Percentiles rank a stretch among this genome's conserved stretches.
phyloP scores from a whole-genome alignment of 2,888 invertebrate species.

The Seira musarum region DNA sequence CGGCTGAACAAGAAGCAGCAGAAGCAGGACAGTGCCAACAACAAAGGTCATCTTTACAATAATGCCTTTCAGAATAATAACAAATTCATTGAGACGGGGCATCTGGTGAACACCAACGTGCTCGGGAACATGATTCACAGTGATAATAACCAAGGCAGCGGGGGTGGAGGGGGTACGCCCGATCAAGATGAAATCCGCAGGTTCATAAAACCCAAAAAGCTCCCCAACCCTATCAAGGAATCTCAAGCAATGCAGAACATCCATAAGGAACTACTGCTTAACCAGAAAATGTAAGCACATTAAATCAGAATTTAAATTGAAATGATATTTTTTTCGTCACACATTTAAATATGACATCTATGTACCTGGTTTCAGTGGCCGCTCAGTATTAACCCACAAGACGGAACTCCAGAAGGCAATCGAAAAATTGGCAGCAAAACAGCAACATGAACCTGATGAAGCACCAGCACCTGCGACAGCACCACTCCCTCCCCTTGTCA shows the following conservation, averaged over 20 bases:
- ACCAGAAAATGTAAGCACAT: slow-evolving; percentile 45
- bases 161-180: slow-evolving; percentile 26
- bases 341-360: too few species aligned
- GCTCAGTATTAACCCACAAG: slow-evolving; percentile 49
- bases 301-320: too few species aligned
- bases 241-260: slow-evolving; percentile 42
- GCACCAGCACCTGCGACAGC: background rate
- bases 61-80: too few species aligned
- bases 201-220: slow-evolving; percentile 47
- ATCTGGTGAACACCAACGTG: too few species aligned
- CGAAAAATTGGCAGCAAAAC: slow-evolving; percentile 37
- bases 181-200: slow-evolving; percentile 73
- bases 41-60: background rate
- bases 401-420: slow-evolving; percentile 37
- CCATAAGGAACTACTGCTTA: slow-evolving; percentile 45
- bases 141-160: background rate
- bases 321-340: too few species aligned
- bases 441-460: background rate
- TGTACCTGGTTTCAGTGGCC: too few species aligned
- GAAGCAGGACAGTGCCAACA: slow-evolving; percentile 71
- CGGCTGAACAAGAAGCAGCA: slow-evolving; percentile 71
- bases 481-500: slow-evolving; percentile 3
- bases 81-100: too few species aligned
- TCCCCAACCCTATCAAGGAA: slow-evolving; percentile 43
- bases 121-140: too few species aligned